A percentile compares a stretch with the other conserved stretches of the same genome.
These are phyloP conservation scores for Willisornis vidua DNA, from an alignment of 2,113 vertebrate genomes.

Conservation along the genomic window DNA sequence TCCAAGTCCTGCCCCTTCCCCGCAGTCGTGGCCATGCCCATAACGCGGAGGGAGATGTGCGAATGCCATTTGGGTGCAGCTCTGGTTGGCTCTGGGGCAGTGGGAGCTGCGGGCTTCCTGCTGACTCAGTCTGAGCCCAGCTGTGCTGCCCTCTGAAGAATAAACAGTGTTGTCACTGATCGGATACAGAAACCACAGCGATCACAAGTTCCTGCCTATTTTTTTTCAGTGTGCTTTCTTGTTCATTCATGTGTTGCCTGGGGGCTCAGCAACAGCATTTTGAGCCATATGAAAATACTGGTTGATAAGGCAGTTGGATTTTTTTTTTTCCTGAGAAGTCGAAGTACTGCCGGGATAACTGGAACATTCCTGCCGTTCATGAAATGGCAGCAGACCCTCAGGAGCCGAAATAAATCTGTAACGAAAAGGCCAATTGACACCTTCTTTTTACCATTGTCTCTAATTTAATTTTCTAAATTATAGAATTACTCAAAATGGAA, in stretches of 20 bases:
- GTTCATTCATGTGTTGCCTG: accelerated
- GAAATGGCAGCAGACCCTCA: not conserved
- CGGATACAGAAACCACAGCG: not conserved
- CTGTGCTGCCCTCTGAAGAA: not conserved
- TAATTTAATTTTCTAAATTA: not conserved
- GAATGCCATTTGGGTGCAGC: not conserved
- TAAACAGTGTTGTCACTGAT: not conserved
- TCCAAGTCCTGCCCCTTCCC: not conserved
- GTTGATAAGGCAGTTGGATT: not conserved
- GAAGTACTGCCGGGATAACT: not conserved
- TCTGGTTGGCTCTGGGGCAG: not conserved
- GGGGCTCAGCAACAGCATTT: not conserved
- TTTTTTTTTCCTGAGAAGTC: not conserved
- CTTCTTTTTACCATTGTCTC: not conserved
- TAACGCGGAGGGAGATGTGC: not conserved
- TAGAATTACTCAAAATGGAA: not conserved
- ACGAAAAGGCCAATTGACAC: not conserved
- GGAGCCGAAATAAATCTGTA: not conserved
- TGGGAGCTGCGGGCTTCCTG: not conserved
- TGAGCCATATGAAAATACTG: not conserved
- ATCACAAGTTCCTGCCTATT: not conserved
- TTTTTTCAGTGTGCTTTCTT: not conserved
- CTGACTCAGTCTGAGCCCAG: not conserved
- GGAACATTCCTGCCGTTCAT: not conserved
- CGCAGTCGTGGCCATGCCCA: not conserved